Evolutionary conservation across 1,140 invertebrate genomes (phyloP), one percentile per base, ranked within the genome.

Genomic region (Drosophila persimilis): DNA sequence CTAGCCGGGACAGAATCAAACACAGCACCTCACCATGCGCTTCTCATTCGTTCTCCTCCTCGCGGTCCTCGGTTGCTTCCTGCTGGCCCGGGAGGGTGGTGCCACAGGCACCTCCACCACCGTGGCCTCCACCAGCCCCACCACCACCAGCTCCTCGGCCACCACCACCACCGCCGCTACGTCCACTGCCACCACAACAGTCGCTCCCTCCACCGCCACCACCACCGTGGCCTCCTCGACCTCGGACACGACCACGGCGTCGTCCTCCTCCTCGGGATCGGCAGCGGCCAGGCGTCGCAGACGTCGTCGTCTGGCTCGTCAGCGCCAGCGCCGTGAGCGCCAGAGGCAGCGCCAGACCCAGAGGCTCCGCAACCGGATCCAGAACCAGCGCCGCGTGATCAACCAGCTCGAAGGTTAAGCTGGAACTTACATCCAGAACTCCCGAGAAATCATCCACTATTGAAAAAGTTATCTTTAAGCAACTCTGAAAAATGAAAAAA

Each of bases 311-410:
- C 31, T 39, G 11, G 35, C 11, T 11, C 7, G 11, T 1, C 31
- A 53, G 39, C 51, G 39, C 11, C n/a, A 53, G 31, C 50, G 50
- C 26, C n/a, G 29, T 13, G 17, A 39, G 51, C 51, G 31, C 51
- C 35, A 39, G 11, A 39, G 35, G 35, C 35, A 39, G 35, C 51
- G 51, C 31, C 31, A 20, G 17, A 17, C 9, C 51, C 51, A 53
- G 39, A 39, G 35, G 35, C 35, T 39, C 35, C 35, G 35, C 35
- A 5, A 39, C 35, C 22, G 31, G 17, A 13, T 39, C 4, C 11
- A 11, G 35, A 13, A 13, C 35, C 35, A 39, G 35, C 35, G 35
- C 35, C 35, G 35, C 0, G 11, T 39, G 35, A 39, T 39, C 11
- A 39, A 39, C 4, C 11, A 39, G 9, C 35, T 39, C 35, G 11